Percentiles rank a stretch among this genome's conserved stretches.
phyloP scores from a whole-genome alignment of 2,888 invertebrate genomes.

The Sthenelais limicola region DNA sequence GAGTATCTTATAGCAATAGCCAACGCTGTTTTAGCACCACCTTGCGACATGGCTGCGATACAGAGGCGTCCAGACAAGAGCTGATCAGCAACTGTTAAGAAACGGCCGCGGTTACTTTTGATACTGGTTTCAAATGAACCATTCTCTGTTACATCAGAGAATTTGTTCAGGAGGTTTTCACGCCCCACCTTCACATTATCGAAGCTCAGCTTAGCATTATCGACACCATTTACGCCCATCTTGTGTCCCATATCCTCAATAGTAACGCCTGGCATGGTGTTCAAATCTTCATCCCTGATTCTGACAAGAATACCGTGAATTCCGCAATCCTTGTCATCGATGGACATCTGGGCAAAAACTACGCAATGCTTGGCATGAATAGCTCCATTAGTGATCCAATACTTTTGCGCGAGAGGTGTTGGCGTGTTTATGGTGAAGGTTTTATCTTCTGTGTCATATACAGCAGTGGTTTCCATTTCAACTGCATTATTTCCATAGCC shows the following conservation, averaged over 20 bases:
- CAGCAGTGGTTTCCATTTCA: constrained; percentile 55
- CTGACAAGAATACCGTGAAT: constrained; percentile 51
- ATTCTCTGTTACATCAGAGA: constrained; percentile 47
- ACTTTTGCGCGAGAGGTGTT: constrained; percentile 51
- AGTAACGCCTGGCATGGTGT: constrained; percentile 49
- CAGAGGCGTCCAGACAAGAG: constrained; percentile 52
- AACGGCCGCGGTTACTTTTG: constrained; percentile 48
- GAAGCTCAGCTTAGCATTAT: constrained; percentile 53
- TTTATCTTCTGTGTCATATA: constrained; percentile 50
- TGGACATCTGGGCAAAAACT: constrained; percentile 50
- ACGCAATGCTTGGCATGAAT: constrained; percentile 54
- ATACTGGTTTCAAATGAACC: constrained; percentile 50
- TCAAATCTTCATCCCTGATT: constrained; percentile 51
- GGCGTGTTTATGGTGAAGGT: constrained; percentile 53
- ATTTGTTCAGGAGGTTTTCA: constrained; percentile 50
- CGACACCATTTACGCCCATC: constrained; percentile 54
- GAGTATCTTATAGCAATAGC: constrained; percentile 53
- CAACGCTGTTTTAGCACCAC: constrained; percentile 50
- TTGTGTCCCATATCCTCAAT: constrained; percentile 55
- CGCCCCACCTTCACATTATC: constrained; percentile 52
- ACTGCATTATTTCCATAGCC: constrained; percentile 55
- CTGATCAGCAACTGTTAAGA: constrained; percentile 54
- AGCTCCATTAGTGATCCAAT: constrained; percentile 56
- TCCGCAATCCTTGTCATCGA: constrained; percentile 43
- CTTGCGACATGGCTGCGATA: constrained; percentile 51